Conservation (phyloP, 2,113 vertebrate genomes). For the Xenopus tropicalis region UCB_Xtro_10.0 CM004445.2:67009501-67010000, state of each 20-base stretch:
- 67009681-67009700: slow-evolving; percentile 61
- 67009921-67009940: no score
- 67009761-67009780: background rate
- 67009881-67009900: background rate
- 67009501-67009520: no score
- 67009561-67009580: slow-evolving; percentile 70
- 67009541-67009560: slow-evolving; percentile 12
- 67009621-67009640: slow-evolving; percentile 53
- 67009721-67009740: slow-evolving; percentile 15
- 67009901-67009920: background rate
- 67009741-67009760: background rate
- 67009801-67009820: slow-evolving; percentile 53
- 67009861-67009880: background rate
- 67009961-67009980: no score
- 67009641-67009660: slow-evolving; percentile 58
- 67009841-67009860: slow-evolving; percentile 57
- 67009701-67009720: slow-evolving; percentile 51
- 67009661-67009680: slow-evolving; percentile 65
- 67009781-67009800: slow-evolving; percentile 56
- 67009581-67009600: slow-evolving; percentile 59
- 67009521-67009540: no score
- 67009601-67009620: slow-evolving; percentile 56
- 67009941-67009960: no score
- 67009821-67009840: slow-evolving; percentile 65
- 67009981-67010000: no score